A percentile compares a stretch with the other conserved stretches of the same genome.
Conservation (phyloP, 2,113 vertebrate species). For the Neodon shergylaensis region DNA sequence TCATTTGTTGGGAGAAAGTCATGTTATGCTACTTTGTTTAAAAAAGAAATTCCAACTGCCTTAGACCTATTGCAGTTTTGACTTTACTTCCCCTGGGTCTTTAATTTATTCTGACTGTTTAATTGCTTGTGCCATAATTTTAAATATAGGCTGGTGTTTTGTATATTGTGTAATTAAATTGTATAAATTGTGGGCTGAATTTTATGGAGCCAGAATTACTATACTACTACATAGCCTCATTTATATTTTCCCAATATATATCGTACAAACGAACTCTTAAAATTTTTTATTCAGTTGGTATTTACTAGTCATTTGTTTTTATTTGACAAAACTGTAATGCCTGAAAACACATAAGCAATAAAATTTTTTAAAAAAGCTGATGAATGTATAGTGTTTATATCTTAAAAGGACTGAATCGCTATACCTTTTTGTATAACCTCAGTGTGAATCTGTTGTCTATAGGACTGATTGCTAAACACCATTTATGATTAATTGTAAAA, state of each 20-base stretch:
- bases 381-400: background rate
- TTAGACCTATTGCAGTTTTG: background rate
- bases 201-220: slow-evolving; percentile 2
- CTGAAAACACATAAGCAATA: background rate
- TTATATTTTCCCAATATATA: background rate
- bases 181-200: background rate
- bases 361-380: background rate
- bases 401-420: background rate
- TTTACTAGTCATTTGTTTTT: background rate
- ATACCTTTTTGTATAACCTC: background rate
- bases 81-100: slow-evolving; percentile 2
- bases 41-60: slow-evolving; percentile 19
- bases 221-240: background rate
- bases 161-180: background rate
- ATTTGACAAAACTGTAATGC: background rate
- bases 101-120: slow-evolving; percentile 49
- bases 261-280: background rate
- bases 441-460: background rate
- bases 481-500: background rate
- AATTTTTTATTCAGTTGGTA: background rate
- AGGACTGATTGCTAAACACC: background rate
- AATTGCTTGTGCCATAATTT: slow-evolving; percentile 39
- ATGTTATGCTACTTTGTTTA: background rate
- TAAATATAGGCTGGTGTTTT: slow-evolving; percentile 29
- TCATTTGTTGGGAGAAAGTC: slow-evolving; percentile 7